These are phyloP conservation scores for Halictus rubicundus DNA, from an alignment of 1,140 invertebrate genomes.

Conservation along the genomic window DNA sequence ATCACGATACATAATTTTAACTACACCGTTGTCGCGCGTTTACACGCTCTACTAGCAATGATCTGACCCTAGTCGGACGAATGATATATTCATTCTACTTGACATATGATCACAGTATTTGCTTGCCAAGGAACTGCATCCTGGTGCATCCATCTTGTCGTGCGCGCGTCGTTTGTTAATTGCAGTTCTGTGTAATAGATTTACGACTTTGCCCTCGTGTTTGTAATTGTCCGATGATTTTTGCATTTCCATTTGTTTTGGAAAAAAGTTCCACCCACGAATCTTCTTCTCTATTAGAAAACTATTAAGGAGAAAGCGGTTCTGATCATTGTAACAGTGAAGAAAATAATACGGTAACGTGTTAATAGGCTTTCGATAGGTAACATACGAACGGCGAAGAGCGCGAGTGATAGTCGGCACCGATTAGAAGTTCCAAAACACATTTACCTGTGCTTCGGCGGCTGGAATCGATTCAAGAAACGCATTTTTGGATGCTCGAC, in stretches of 20 bases:
- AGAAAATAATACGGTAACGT: no score
- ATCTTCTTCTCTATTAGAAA: no score
- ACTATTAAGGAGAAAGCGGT: no score
- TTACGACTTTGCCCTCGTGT: not conserved
- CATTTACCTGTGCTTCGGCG: not conserved
- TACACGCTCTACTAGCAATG: slow-evolving; percentile 22
- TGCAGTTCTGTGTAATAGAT: slow-evolving; percentile 17
- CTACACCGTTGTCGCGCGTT: not conserved
- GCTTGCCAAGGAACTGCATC: slow-evolving; percentile 12
- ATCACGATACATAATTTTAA: not conserved
- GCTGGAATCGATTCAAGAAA: not conserved
- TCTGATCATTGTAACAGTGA: no score
- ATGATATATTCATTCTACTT: slow-evolving; percentile 15
- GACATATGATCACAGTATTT: slow-evolving; percentile 4
- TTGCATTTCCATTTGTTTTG: not conserved
- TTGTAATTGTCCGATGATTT: not conserved
- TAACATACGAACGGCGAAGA: not conserved
- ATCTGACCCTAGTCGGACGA: not conserved
- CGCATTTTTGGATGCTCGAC: not conserved
- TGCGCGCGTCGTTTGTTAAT: slow-evolving; percentile 20
- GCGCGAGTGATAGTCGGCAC: not conserved
- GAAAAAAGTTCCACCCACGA: no score
- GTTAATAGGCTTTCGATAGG: not conserved
- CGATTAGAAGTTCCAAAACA: not conserved
- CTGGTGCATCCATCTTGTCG: slow-evolving; percentile 9